Evolutionary conservation across 2,888 invertebrate genomes (phyloP), one percentile per base, ranked within the genome.

Genomic region (Steromphala cineraria): DNA sequence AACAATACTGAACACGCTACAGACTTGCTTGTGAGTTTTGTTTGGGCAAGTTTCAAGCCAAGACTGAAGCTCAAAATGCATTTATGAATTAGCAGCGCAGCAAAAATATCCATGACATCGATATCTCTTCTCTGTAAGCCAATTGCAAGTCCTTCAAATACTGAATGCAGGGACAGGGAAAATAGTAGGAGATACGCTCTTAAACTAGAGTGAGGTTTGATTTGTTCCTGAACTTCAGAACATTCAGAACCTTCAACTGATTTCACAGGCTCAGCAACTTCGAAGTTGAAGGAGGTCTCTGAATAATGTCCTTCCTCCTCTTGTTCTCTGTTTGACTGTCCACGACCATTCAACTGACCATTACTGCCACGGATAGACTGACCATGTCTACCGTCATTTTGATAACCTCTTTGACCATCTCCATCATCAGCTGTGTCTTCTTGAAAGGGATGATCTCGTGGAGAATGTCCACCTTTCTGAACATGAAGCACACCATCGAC

Each of bases 81-180:
- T 87, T 95, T 95, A 90, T 95, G 95, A 55, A 95, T 91, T 17
- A 94, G 89, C 13, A 95, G 93, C 1, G 95, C 95, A 28, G 92
- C 89, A 87, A 95, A 94, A 40, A 95, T 92, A 83, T 94, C 92
- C 56, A 95, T 74, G 0, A 92, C 90, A 52, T 87, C 87, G 0
- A 79, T 83, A 7, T 86, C 88, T n/a, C 90, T 91, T 13, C 85
- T 84, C 84, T 95, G 94, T 13, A 95, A 91, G 0, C 95, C 95
- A 79, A 95, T 93, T 1, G 95, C 95, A 19, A 95, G 89, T 3
- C 95, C 95, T 90, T 95, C 95, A 89, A 95, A 95, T 7, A 95
- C 86, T 0, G 95, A 95, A 89, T 95, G 95, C 0, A 95, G 85
- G 0, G 95, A 95, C 0, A 95, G 90, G 4, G 95, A 95, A 19